A percentile compares a stretch with the other conserved stretches of the same genome.
These are phyloP conservation scores for Bombus confusus DNA, from an alignment of 1,140 invertebrate species.

Conservation along the genomic window DNA sequence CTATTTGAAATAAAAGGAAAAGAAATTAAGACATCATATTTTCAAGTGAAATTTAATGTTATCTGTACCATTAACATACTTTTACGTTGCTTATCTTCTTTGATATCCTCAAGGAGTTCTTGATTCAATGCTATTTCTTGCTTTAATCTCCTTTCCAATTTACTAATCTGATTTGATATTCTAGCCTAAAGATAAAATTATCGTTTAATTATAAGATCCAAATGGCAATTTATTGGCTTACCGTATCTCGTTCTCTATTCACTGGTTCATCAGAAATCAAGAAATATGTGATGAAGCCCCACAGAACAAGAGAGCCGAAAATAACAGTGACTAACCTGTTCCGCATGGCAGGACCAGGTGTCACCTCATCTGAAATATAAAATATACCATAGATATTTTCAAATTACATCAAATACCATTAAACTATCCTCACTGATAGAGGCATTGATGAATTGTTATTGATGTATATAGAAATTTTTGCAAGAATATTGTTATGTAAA, in stretches of 20 bases:
- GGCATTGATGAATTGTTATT: background rate
- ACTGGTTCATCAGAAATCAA: conserved; percentile 78
- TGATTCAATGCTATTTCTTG: conserved; percentile 75
- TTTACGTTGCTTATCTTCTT: conserved; percentile 65
- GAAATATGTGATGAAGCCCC: conserved; percentile 79
- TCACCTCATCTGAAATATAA: conserved; percentile 76
- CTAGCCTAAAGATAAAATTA: conserved; percentile 59
- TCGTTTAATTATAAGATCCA: background rate
- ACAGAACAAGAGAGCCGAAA: conserved; percentile 77
- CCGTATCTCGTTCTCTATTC: conserved; percentile 69
- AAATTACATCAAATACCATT: background rate
- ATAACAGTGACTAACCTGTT: conserved; percentile 79
- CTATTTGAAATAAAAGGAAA: background rate
- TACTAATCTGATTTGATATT: conserved; percentile 73
- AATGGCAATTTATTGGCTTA: conserved; percentile 16
- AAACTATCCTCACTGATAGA: background rate
- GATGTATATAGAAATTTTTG: background rate
- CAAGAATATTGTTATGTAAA: background rate
- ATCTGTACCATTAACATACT: conserved; percentile 58
- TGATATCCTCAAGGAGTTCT: conserved; percentile 68
- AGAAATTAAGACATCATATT: background rate
- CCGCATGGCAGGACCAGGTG: conserved; percentile 79
- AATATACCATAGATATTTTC: background rate
- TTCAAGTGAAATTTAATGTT: too few relatives aligned
- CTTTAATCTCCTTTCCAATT: conserved; percentile 73